Base-by-base conservation (phyloP, 2,888 invertebrate genomes). In the Amiota mariae region DNA sequence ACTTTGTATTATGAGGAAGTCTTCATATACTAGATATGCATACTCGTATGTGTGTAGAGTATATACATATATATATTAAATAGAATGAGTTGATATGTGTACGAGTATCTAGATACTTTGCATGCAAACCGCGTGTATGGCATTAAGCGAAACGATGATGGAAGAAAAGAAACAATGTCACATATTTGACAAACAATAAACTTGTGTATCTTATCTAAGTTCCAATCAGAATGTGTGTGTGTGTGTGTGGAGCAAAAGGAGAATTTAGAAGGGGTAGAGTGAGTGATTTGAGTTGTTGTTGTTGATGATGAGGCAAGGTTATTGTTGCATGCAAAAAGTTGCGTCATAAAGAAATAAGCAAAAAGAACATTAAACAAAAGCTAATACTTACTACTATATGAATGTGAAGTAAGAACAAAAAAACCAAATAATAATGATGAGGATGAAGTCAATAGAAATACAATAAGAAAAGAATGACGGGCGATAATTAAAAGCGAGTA, bases 291-390 rank as follows among this genome's bases (percentile, higher is more conserved):
- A n/a, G 63, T 46, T 6, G 46, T 36, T 20, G 63, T 46, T 6
- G 46, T 36, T 20, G 24, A 59, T 54, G 36, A 63, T 36, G 63
- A 24, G 63, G 63, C 63, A 63, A 63, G 63, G 63, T 63, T 63
- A 36, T 36, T 24, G 63, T 46, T 12, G 54, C 54, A 54, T 15
- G 54, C 13, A 15, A 15, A 13, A 59, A 36, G 46, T 63, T 63
- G 63, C 63, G 63, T 63, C 63, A 63, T 63, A 63, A 63, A 46
- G n/a, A 63, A 54, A 8, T n/a, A n/a, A 12, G 6, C 13, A 36
- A 15, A 54, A 54, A 13, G 1, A 59, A 11, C 57, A 15, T 57
- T 18, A 63, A 63, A 63, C 63, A 63, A 63, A 59, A 63, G 63
- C 46, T 46, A 63, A 63, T 46, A 63, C 24, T 24, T 36, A 36